A percentile compares a stretch with the other conserved stretches of the same genome.
Conservation (phyloP, 1,140 invertebrate genomes). For the Holcopasites calliopsidis region DNA sequence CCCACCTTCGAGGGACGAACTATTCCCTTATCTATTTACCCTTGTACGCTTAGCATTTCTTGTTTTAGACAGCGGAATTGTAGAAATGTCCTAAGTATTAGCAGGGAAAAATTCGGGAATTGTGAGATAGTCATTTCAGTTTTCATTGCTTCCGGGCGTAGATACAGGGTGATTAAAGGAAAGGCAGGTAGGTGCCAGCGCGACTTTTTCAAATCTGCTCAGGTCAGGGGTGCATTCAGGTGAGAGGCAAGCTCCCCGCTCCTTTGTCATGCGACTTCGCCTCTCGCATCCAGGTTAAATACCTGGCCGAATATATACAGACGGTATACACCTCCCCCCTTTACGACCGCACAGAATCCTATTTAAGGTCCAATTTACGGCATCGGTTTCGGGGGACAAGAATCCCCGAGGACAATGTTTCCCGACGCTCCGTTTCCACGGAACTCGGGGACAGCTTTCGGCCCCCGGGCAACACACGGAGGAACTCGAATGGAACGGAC, state of each 20-base stretch:
- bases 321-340: not conserved
- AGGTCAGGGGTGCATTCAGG: constrained; percentile 15
- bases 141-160: no score
- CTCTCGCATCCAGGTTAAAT: constrained; percentile 18
- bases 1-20: not conserved
- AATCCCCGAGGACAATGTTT: not conserved
- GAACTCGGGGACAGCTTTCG: not conserved
- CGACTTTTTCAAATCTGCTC: constrained; percentile 7
- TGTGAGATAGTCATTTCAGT: no score
- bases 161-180: no score
- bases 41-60: not conserved
- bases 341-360: not conserved
- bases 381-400: not conserved
- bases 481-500: not conserved
- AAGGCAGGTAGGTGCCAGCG: no score
- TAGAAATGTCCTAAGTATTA: no score
- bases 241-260: not conserved
- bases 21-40: not conserved
- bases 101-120: no score
- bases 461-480: no score
- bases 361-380: constrained; percentile 2
- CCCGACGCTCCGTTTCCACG: not conserved
- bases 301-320: not conserved
- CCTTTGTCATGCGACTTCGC: constrained; percentile 20
- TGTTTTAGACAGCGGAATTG: not conserved